Evolutionary conservation across 1,140 invertebrate species (phyloP).

Genomic region (Philaenus spumarius): DNA sequence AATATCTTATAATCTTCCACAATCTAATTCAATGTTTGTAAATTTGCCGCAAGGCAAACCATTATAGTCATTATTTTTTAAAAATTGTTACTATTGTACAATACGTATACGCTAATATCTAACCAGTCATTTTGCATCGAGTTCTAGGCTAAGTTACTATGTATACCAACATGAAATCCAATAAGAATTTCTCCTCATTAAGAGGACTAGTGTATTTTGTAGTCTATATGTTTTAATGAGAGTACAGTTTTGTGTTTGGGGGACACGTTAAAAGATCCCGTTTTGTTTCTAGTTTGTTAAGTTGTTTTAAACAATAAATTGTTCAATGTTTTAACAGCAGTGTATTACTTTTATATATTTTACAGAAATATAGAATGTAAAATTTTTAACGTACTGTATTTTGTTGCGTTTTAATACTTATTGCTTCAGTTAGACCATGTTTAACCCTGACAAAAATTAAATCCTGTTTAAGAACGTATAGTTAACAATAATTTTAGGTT

Average conservation of each 20-base stretch:
- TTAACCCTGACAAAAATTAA: too few species aligned
- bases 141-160: constrained; percentile 5
- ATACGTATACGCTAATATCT: constrained; percentile 26
- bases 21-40: constrained; percentile 24
- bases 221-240: constrained; percentile 14
- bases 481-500: too few species aligned
- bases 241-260: not conserved
- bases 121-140: constrained; percentile 26
- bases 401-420: too few species aligned
- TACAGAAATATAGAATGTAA: too few species aligned
- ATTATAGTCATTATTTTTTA: constrained; percentile 28
- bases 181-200: not conserved
- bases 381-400: too few species aligned
- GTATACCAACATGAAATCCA: constrained; percentile 5
- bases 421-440: too few species aligned
- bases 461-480: too few species aligned
- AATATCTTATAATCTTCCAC: constrained; percentile 25
- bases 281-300: not conserved
- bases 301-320: not conserved
- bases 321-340: not conserved
- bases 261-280: constrained; percentile 7
- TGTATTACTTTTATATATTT: too few species aligned
- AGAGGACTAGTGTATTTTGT: constrained; percentile 1
- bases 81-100: constrained; percentile 26
- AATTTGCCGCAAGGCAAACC: constrained; percentile 11